These are phyloP conservation scores for Cottus gobio DNA, from an alignment of 2,113 vertebrate species.

Conservation along the genomic window DNA sequence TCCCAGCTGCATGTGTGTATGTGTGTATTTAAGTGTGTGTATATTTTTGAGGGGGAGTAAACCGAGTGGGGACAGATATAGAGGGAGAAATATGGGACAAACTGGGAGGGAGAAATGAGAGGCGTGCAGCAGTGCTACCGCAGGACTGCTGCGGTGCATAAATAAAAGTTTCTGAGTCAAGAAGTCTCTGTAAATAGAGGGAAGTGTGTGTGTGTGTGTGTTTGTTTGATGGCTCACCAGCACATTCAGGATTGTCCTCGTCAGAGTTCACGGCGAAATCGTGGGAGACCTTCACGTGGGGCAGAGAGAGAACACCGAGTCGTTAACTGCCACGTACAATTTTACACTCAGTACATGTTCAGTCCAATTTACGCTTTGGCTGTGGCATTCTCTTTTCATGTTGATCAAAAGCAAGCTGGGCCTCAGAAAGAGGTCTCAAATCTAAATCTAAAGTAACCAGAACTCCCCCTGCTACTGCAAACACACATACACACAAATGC, in stretches of 20 bases:
- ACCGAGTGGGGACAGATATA: conserved; percentile 17
- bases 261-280: conserved; percentile 99
- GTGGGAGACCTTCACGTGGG: conserved; percentile 90
- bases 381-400: conserved; percentile 58
- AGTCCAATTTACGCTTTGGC: conserved; percentile 53
- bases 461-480: conserved; percentile 2
- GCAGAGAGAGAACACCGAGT: conserved; percentile 41
- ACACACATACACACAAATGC: not conserved
- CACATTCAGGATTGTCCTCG: conserved; percentile 98
- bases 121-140: conserved; percentile 1
- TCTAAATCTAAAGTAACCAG: conserved; percentile 14
- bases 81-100: conserved; percentile 45
- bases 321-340: conserved; percentile 21
- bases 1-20: conserved; percentile 41
- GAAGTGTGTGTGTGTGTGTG: conserved; percentile 8
- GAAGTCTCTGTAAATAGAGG: conserved; percentile 5
- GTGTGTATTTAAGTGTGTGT: not conserved
- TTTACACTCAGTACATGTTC: conserved; percentile 34
- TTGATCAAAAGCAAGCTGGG: conserved; percentile 59
- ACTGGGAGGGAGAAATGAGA: conserved; percentile 34
- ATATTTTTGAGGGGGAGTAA: conserved; percentile 26
- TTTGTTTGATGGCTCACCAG: conserved; percentile 72
- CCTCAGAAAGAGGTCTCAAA: conserved; percentile 26
- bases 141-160: conserved; percentile 23
- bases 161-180: conserved; percentile 7